Percentiles rank a stretch among this genome's conserved stretches.
phyloP scores from a whole-genome alignment of 2,797 vertebrate species.

The Enteromius trimaculatus region DNA sequence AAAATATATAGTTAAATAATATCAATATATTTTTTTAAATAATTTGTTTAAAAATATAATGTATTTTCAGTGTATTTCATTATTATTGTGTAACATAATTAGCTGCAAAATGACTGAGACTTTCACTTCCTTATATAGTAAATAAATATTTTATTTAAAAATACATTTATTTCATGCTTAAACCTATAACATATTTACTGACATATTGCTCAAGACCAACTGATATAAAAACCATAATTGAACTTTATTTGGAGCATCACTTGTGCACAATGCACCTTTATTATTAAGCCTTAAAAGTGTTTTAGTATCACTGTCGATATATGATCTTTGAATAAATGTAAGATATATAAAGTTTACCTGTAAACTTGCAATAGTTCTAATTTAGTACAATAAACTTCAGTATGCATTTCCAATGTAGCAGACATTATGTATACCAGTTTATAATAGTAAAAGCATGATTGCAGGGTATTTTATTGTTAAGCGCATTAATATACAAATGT shows the following conservation, averaged over 20 bases:
- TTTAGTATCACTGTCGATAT: background rate
- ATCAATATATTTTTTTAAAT: too few species aligned
- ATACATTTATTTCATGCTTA: background rate
- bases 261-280: background rate
- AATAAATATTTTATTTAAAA: background rate
- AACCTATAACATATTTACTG: background rate
- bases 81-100: constrained; percentile 50
- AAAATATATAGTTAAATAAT: background rate
- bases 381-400: background rate
- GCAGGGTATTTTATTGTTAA: background rate
- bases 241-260: background rate
- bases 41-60: background rate
- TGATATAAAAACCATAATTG: background rate
- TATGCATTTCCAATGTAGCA: background rate
- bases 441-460: background rate
- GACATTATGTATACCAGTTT: background rate
- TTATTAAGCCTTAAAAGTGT: background rate
- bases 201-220: background rate
- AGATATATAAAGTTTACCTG: background rate
- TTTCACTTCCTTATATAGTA: background rate
- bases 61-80: constrained; percentile 23
- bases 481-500: background rate
- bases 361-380: too few species aligned
- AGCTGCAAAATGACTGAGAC: constrained; percentile 15
- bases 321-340: background rate